These are phyloP conservation scores for Xiphydria camelus DNA, from an alignment of 2,888 invertebrate genomes.

Conservation along the genomic window DNA sequence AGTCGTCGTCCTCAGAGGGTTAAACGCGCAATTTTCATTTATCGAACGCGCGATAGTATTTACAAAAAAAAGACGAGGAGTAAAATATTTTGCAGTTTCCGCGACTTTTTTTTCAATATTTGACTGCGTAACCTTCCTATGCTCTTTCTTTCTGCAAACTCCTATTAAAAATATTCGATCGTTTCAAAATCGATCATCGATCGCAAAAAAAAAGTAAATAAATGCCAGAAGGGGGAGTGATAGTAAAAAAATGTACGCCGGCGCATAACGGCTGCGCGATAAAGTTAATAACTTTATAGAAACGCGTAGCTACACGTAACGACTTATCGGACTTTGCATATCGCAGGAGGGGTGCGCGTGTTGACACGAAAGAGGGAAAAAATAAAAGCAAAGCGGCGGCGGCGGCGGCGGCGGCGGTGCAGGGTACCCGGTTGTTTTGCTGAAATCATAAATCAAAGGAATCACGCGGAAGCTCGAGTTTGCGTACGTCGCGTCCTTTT, in stretches of 20 bases:
- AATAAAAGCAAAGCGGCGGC: slow-evolving; percentile 35
- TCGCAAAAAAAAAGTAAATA: too few species aligned
- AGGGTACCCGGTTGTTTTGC: slow-evolving; percentile 32
- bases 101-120: too few species aligned
- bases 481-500: background rate
- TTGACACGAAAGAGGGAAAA: slow-evolving; percentile 46
- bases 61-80: too few species aligned
- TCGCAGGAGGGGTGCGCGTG: slow-evolving; percentile 32
- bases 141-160: too few species aligned
- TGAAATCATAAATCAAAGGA: slow-evolving; percentile 43
- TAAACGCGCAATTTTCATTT: too few species aligned
- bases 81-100: too few species aligned
- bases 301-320: slow-evolving; percentile 36
- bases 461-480: slow-evolving; percentile 20
- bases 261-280: slow-evolving; percentile 29
- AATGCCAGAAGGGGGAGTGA: too few species aligned
- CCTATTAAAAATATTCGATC: too few species aligned
- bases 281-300: slow-evolving; percentile 53
- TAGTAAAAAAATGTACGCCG: background rate
- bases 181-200: too few species aligned
- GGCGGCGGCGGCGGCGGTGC: slow-evolving; percentile 21
- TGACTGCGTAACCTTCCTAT: too few species aligned
- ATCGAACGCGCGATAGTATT: too few species aligned
- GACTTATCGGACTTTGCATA: slow-evolving; percentile 43
- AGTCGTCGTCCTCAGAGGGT: too few species aligned